These are phyloP conservation scores for Stenchaetothrips biformis DNA, from an alignment of 2,888 invertebrate genomes.

Conservation along the genomic window DNA sequence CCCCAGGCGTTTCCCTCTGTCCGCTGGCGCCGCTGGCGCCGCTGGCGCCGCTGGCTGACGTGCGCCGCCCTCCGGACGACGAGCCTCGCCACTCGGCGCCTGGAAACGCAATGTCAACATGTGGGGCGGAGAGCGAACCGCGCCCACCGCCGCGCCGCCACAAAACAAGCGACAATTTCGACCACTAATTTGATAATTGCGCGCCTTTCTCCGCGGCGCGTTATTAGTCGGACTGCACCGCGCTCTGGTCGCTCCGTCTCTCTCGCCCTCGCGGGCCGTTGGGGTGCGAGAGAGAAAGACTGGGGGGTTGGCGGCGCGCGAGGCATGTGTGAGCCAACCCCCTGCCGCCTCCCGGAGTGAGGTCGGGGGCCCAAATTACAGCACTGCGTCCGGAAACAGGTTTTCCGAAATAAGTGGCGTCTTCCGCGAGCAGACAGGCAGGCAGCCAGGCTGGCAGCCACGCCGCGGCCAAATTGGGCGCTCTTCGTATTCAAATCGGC, in stretches of 20 bases:
- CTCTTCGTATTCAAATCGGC: constrained; percentile 17
- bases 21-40: too few species aligned
- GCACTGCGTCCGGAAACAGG: background rate
- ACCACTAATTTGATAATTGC: background rate
- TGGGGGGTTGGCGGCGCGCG: too few species aligned
- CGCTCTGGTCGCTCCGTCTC: background rate
- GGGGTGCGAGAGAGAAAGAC: too few species aligned
- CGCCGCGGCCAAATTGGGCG: background rate
- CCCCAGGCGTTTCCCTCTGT: too few species aligned
- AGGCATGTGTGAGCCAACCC: too few species aligned
- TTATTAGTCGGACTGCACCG: background rate
- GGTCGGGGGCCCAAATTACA: background rate
- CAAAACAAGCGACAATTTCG: too few species aligned
- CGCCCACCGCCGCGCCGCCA: too few species aligned
- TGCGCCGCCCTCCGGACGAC: background rate
- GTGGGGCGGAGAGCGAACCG: too few species aligned
- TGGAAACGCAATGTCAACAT: too few species aligned
- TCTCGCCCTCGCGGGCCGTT: background rate
- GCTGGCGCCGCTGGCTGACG: too few species aligned
- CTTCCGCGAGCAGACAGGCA: background rate
- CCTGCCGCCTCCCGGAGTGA: too few species aligned
- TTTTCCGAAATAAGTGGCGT: constrained; percentile 15
- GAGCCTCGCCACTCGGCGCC: background rate
- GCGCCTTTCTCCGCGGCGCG: background rate
- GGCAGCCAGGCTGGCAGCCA: background rate